Percentiles rank a stretch among this genome's conserved stretches.
phyloP scores from a whole-genome alignment of 2,113 vertebrate genomes.

The Butastur rufipennis region DNA sequence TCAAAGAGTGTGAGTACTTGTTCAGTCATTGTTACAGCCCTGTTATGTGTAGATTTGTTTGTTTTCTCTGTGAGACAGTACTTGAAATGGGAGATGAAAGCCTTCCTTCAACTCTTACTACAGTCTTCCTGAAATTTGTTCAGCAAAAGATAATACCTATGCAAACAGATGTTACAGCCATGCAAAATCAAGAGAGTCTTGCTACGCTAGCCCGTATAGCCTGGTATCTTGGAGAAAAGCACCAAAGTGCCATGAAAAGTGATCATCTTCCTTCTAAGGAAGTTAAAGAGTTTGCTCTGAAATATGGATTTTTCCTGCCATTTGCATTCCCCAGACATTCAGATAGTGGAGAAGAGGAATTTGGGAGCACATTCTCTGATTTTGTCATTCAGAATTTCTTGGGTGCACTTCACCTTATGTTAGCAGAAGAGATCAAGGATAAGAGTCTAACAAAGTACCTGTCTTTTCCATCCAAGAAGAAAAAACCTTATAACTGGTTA shows the following conservation, averaged over 20 bases:
- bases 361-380: conserved; percentile 72
- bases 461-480: conserved; percentile 76
- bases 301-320: conserved; percentile 62
- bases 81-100: not conserved
- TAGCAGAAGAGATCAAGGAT: conserved; percentile 76
- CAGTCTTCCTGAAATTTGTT: conserved; percentile 74
- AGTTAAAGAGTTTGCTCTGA: conserved; percentile 73
- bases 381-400: conserved; percentile 85
- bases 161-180: not conserved
- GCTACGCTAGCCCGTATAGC: conserved; percentile 74
- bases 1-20: conserved; percentile 71
- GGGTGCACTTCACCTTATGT: conserved; percentile 76
- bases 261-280: conserved; percentile 23
- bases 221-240: conserved; percentile 79
- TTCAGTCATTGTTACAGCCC: conserved; percentile 84
- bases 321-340: not conserved
- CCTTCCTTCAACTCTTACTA: conserved; percentile 83
- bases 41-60: conserved; percentile 78
- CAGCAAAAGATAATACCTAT: conserved; percentile 12
- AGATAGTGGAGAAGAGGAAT: not conserved
- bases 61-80: conserved; percentile 71
- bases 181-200: conserved; percentile 38
- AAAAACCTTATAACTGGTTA: conserved; percentile 80
- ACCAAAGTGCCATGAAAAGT: conserved; percentile 55
- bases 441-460: conserved; percentile 77